Conservation (phyloP, 2,888 invertebrate species). For the Polydesmus complanatus region DNA sequence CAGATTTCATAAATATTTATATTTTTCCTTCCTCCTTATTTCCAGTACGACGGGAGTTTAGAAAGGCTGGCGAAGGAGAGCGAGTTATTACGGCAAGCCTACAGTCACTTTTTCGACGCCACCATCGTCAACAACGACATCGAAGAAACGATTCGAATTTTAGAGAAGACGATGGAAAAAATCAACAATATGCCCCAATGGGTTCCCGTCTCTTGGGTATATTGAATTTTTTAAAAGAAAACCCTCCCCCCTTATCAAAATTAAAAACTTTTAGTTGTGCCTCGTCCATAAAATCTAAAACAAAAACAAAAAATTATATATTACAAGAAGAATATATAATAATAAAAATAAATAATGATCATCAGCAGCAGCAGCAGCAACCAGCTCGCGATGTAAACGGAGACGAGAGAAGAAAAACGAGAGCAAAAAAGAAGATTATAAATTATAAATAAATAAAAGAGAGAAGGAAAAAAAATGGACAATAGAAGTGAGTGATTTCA, state of each 20-base stretch:
- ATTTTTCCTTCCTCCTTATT: too few species aligned
- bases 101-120: conserved; percentile 97
- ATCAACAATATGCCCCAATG: conserved; percentile 86
- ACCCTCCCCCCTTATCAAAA: background rate
- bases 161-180: conserved; percentile 80
- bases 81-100: conserved; percentile 87
- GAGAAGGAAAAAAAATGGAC: too few species aligned
- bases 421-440: too few species aligned
- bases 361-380: too few species aligned
- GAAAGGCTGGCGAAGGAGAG: conserved; percentile 93
- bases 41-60: conserved; percentile 91
- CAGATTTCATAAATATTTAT: too few species aligned
- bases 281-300: background rate
- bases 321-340: too few species aligned
- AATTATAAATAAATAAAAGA: too few species aligned
- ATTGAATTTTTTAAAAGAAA: conserved; percentile 37
- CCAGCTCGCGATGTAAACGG: too few species aligned
- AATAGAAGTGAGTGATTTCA: too few species aligned
- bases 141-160: conserved; percentile 86
- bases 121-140: conserved; percentile 99
- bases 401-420: too few species aligned
- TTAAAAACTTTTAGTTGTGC: background rate
- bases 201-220: conserved; percentile 97
- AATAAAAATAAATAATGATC: too few species aligned
- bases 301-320: too few species aligned